These are phyloP conservation scores for Fistularia tabacaria DNA, from an alignment of 2,797 vertebrate genomes.

Conservation along the genomic window DNA sequence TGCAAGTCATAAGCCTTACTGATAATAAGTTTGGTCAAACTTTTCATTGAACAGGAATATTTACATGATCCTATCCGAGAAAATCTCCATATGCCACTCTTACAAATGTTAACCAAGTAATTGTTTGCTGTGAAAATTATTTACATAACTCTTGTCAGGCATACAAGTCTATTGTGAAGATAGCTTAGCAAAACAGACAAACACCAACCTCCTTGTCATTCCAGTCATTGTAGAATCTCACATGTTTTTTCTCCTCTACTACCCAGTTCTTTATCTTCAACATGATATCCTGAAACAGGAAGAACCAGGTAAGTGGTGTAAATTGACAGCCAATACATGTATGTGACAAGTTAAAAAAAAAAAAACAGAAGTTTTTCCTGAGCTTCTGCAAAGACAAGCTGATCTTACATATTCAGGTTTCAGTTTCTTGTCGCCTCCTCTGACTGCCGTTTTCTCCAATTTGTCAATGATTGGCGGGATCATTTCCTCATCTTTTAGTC, in stretches of 20 bases:
- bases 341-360: no score
- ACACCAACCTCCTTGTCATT: slow-evolving; percentile 95
- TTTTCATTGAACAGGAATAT: no score
- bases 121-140: no score
- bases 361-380: no score
- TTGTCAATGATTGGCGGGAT: slow-evolving; percentile 89
- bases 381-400: no score
- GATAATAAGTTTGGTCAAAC: no score
- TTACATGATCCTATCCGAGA: no score
- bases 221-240: slow-evolving; percentile 93
- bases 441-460: slow-evolving; percentile 93
- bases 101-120: no score
- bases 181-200: slow-evolving; percentile 5
- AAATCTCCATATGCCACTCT: no score
- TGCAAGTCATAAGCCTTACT: no score
- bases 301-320: slow-evolving; percentile 4
- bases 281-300: slow-evolving; percentile 89
- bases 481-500: slow-evolving; percentile 96
- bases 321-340: not conserved
- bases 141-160: no score
- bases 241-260: slow-evolving; percentile 91
- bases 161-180: no score
- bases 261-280: slow-evolving; percentile 94
- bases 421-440: slow-evolving; percentile 95
- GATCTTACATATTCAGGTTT: slow-evolving; percentile 96